Base-by-base conservation (phyloP, 1,140 invertebrate species). In the Delia radicum region DNA sequence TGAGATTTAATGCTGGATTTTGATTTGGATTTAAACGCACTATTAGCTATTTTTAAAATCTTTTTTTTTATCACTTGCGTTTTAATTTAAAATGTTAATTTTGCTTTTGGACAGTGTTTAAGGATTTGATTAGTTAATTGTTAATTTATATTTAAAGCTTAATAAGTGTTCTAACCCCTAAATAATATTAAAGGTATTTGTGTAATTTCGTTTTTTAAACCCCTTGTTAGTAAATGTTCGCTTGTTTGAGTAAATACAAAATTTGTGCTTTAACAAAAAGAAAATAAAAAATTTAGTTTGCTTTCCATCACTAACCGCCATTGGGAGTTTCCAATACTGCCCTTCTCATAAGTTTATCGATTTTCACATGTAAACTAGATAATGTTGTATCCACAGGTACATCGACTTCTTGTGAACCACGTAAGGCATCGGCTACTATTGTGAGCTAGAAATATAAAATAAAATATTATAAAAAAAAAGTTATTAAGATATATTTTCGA, bases 281-380 rank as follows among this genome's bases (percentile, higher is more conserved):
- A 21, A 18, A 6, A 55, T 31, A 55, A 55, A 21, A 21, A 21
- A 55, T 55, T 6, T 18, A 42, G 26, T 75, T 15, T 75, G 21
- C n/a, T 24, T 75, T 27, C 73, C 65, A 46, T 24, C 77, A 86
- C 85, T 86, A 86, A 86, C 85, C 84, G 81, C 84, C 85, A 78
- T 80, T 84, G 74, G 84, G 85, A 74, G 85, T 86, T 71, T 81
- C 83, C 76, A 86, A 75, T 75, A 81, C 80, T 46, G 84, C 85
- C 69, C 80, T 80, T 67, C 82, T 74, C 81, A 86, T 85, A 21
- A 80, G 79, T 73, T 80, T 79, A 79, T 86, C 82, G 65, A 86
- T 80, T 75, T 81, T 85, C 8, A 86, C 82, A 77, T 86, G 83
- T 37, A 86, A 75, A 63, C 84, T 85, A 3, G 85, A 82, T 10